Conservation (phyloP, 2,113 vertebrate species). For the Solea solea region DNA sequence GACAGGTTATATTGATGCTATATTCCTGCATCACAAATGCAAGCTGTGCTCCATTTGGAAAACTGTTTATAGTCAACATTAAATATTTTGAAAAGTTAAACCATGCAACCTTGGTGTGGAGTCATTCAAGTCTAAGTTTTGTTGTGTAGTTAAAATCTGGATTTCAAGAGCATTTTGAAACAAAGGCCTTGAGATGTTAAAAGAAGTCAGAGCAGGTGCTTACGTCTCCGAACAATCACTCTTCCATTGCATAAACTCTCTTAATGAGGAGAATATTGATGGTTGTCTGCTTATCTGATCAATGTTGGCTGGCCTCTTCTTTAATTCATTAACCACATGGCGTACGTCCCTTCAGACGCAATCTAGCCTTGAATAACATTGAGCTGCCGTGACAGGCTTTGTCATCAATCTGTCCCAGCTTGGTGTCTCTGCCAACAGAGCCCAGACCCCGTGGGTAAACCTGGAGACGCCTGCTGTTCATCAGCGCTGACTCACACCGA, state of each 20-base stretch:
- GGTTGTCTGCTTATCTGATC: constrained; percentile 60
- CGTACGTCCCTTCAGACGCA: constrained; percentile 59
- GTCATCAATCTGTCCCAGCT: constrained; percentile 69
- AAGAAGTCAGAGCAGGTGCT: neutral
- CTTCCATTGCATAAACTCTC: constrained; percentile 27
- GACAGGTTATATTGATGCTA: too few relatives aligned
- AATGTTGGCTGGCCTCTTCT: constrained; percentile 60
- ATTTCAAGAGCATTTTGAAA: too few relatives aligned
- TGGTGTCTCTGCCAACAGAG: constrained; percentile 29
- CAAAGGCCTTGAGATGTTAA: too few relatives aligned
- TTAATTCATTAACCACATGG: constrained; percentile 66
- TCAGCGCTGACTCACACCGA: constrained; percentile 36
- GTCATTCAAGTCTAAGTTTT: too few relatives aligned
- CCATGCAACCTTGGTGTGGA: too few relatives aligned
- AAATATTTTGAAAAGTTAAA: too few relatives aligned
- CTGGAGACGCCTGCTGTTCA: constrained; percentile 40
- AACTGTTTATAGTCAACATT: too few relatives aligned
- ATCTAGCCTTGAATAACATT: constrained; percentile 63
- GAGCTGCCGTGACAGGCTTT: constrained; percentile 61
- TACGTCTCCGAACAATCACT: constrained; percentile 32
- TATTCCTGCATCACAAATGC: too few relatives aligned
- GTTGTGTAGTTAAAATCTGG: too few relatives aligned
- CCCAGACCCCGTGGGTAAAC: constrained; percentile 58
- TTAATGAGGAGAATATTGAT: constrained; percentile 51
- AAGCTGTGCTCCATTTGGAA: too few relatives aligned